Evolutionary conservation across 2,888 invertebrate species (phyloP).

Genomic region (Acanthopleura granulata): DNA sequence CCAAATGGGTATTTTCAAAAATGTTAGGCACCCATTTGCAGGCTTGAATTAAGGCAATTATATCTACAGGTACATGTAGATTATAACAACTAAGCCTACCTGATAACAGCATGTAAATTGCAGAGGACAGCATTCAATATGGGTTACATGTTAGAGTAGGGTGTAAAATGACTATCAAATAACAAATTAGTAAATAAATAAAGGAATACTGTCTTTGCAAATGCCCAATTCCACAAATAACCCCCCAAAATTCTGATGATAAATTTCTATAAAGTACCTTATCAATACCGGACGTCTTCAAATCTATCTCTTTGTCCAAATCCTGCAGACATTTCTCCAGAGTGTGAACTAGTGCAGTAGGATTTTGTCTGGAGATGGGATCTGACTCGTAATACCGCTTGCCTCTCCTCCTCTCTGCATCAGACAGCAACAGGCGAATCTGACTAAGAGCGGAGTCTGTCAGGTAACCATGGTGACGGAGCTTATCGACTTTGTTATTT

Average conservation of each 20-base stretch:
- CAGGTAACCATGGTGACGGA: conserved; percentile 44
- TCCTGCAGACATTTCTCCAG: conserved; percentile 60
- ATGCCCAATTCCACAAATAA: neutral
- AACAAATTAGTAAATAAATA: too few species aligned
- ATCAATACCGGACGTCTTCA: conserved; percentile 39
- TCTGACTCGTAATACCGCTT: conserved; percentile 57
- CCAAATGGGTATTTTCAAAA: too few species aligned
- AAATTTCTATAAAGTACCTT: conserved; percentile 40
- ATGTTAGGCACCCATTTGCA: too few species aligned
- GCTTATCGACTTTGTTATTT: conserved; percentile 43
- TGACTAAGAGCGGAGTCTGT: conserved; percentile 54
- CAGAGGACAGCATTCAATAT: too few species aligned
- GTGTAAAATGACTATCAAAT: too few species aligned
- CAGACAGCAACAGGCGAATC: conserved; percentile 50
- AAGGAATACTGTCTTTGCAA: too few species aligned
- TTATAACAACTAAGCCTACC: too few species aligned
- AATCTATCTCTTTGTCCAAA: conserved; percentile 45
- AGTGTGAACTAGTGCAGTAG: conserved; percentile 55
- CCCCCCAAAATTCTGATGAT: neutral
- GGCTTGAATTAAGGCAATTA: too few species aligned
- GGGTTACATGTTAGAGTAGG: too few species aligned
- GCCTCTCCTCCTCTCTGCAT: conserved; percentile 53
- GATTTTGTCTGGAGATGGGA: conserved; percentile 48
- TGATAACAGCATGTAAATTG: too few species aligned
- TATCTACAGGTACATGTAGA: too few species aligned